Conservation (phyloP, 92 coral and sea anemone species). For the Palythoa grandiflora region DNA sequence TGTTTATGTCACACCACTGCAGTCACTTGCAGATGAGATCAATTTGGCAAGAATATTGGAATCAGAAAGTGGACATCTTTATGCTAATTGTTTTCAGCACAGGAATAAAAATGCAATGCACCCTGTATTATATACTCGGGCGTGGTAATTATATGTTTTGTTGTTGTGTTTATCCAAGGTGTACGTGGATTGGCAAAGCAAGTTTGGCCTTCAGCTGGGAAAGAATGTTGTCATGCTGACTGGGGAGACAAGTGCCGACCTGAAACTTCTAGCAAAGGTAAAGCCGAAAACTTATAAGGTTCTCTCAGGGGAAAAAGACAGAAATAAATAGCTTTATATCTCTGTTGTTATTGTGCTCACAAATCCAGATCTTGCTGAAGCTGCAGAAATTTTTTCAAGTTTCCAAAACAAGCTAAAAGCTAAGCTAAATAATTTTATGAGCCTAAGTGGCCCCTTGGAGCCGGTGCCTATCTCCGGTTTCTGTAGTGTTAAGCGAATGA, state of each 20-base stretch:
- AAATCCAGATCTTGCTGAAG: too few relatives aligned
- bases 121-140: too few relatives aligned
- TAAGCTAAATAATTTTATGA: too few relatives aligned
- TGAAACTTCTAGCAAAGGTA: constrained; percentile 96
- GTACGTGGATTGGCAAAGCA: constrained; percentile 95
- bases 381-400: too few relatives aligned
- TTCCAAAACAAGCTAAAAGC: too few relatives aligned
- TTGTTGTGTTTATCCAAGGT: constrained; percentile 61
- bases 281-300: background rate
- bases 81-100: too few relatives aligned
- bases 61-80: too few relatives aligned
- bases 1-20: constrained; percentile 88
- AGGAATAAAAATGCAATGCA: too few relatives aligned
- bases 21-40: constrained; percentile 42
- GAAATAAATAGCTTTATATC: background rate
- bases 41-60: too few relatives aligned
- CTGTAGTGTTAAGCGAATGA: too few relatives aligned
- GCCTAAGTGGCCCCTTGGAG: too few relatives aligned
- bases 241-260: constrained; percentile 99
- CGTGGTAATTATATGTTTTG: background rate
- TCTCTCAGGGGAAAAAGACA: background rate
- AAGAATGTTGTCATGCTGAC: constrained; percentile 96
- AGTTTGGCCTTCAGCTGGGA: constrained; percentile 93
- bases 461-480: too few relatives aligned
- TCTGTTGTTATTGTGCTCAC: background rate